Conservation (phyloP, 1,140 invertebrate genomes). For the Drosophila simulans region DNA sequence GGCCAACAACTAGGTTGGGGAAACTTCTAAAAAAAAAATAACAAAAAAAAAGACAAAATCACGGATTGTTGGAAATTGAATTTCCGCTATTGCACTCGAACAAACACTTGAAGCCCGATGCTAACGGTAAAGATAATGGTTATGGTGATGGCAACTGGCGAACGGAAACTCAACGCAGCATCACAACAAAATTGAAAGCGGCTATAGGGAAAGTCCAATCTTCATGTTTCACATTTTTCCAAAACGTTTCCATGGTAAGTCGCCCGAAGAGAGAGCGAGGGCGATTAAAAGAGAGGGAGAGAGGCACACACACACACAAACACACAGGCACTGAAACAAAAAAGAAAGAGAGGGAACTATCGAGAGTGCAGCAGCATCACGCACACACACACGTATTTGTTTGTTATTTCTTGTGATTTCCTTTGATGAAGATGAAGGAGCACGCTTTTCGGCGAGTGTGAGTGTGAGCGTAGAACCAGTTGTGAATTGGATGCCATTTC, state of each 20-base stretch:
- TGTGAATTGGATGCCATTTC: not conserved
- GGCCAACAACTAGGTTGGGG: not conserved
- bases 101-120: slow-evolving; percentile 6
- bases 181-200: slow-evolving; percentile 2
- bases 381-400: slow-evolving; percentile 3
- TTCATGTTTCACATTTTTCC: slow-evolving; percentile 52
- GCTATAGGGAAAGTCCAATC: slow-evolving; percentile 7
- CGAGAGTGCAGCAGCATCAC: slow-evolving; percentile 13
- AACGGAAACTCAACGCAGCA: slow-evolving; percentile 7
- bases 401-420: not conserved
- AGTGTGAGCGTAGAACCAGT: not conserved
- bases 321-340: slow-evolving; percentile 6
- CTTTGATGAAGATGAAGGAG: slow-evolving; percentile 1
- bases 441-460: too few relatives aligned
- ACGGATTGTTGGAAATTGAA: slow-evolving; percentile 18
- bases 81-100: slow-evolving; percentile 9
- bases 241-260: slow-evolving; percentile 42
- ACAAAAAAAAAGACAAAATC: not conserved
- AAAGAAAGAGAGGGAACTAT: slow-evolving; percentile 1
- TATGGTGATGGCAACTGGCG: not conserved
- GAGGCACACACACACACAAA: slow-evolving; percentile 3
- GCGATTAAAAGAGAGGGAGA: slow-evolving; percentile 1
- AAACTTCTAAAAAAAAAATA: not conserved
- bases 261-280: not conserved
- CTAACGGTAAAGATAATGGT: slow-evolving; percentile 27